phyloP scores from a whole-genome alignment of 2,797 vertebrate genomes.

The Mycteria americana region DNA sequence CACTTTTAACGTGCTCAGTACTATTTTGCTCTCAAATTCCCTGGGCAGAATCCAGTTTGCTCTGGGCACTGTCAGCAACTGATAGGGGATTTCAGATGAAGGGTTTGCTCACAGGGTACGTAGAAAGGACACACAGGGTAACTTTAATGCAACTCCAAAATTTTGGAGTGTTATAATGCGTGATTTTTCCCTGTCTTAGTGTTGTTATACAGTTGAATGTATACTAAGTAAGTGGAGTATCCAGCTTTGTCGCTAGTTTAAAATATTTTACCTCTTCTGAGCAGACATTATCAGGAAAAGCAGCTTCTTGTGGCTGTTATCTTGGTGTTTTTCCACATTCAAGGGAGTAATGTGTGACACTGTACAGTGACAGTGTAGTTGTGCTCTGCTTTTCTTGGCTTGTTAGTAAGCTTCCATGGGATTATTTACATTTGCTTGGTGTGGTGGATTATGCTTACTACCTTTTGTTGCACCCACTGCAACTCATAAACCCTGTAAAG shows the following conservation, averaged over 20 bases:
- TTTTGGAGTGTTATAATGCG: background rate
- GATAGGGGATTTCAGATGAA: background rate
- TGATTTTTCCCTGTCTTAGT: background rate
- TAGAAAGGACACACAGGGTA: background rate
- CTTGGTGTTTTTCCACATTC: background rate
- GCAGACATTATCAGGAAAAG: background rate
- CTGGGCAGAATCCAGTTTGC: slow-evolving; percentile 1
- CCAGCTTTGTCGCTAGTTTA: background rate
- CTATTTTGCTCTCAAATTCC: slow-evolving; percentile 7
- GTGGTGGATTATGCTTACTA: background rate
- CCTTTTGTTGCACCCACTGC: background rate
- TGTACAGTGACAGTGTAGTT: background rate
- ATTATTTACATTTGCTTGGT: background rate
- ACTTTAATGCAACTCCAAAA: background rate
- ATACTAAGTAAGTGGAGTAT: background rate
- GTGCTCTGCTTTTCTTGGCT: background rate
- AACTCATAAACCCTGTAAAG: background rate
- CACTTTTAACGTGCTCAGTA: background rate
- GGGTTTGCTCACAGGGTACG: background rate
- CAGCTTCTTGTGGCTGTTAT: background rate
- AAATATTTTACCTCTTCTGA: background rate
- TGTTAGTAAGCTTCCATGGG: background rate
- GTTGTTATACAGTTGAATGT: background rate
- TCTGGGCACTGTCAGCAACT: background rate
- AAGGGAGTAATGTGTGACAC: background rate